These are phyloP conservation scores for Xestoiulus laeticollis DNA, from an alignment of 2,888 invertebrate genomes.

Conservation along the genomic window DNA sequence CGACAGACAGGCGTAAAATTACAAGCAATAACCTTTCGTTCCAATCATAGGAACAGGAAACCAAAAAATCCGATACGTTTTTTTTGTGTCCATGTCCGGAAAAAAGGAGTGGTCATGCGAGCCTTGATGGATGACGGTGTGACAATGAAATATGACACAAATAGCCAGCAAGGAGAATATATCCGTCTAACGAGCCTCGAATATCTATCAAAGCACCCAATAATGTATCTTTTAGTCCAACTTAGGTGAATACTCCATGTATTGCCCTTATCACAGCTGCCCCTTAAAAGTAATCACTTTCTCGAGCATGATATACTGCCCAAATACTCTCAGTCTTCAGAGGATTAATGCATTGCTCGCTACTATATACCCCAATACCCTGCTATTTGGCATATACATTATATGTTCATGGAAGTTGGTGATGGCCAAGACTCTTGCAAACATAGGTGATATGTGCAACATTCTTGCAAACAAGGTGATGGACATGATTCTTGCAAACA, in stretches of 20 bases:
- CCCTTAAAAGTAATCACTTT: slow-evolving; percentile 23
- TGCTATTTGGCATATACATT: too few species aligned
- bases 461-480: too few species aligned
- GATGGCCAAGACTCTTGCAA: too few species aligned
- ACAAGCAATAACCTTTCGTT: not conserved
- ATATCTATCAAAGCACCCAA: slow-evolving; percentile 3
- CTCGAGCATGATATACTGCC: not conserved
- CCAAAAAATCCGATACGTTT: not conserved
- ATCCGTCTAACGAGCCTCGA: slow-evolving; percentile 19
- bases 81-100: not conserved
- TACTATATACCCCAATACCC: too few species aligned
- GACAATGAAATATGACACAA: slow-evolving; percentile 15
- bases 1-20: slow-evolving; percentile 19
- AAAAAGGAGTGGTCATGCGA: not conserved
- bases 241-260: not conserved
- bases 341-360: not conserved
- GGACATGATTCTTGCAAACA: too few species aligned
- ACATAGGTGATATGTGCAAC: too few species aligned
- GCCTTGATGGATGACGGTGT: not conserved
- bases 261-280: slow-evolving; percentile 34
- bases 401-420: too few species aligned
- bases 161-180: not conserved
- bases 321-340: not conserved
- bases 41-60: not conserved
- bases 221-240: slow-evolving; percentile 18